phyloP scores from a whole-genome alignment of 2,888 invertebrate species.

The Patella ulyssiponensis region DNA sequence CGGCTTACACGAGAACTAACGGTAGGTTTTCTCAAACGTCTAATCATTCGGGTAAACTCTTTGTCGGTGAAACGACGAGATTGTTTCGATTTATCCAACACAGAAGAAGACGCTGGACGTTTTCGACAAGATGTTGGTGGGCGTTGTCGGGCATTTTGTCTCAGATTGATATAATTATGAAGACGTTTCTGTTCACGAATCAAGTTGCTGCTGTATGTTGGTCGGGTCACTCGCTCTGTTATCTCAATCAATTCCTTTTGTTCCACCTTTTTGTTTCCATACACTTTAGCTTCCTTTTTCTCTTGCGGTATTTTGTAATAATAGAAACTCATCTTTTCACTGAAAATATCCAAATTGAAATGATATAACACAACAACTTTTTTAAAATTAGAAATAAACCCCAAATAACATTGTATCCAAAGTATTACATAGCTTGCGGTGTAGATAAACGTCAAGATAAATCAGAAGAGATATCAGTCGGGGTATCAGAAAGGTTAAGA shows the following conservation, averaged over 20 bases:
- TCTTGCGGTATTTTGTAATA: constrained; percentile 24
- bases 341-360: no score
- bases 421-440: no score
- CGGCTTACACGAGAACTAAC: constrained; percentile 22
- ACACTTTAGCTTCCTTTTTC: constrained; percentile 16
- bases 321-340: constrained; percentile 28
- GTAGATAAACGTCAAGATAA: no score
- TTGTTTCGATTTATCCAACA: not conserved
- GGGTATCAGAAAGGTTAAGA: no score
- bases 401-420: no score
- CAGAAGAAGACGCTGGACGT: constrained; percentile 1
- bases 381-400: no score
- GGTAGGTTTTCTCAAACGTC: constrained; percentile 36
- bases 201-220: constrained; percentile 28
- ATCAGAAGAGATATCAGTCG: no score
- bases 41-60: constrained; percentile 35
- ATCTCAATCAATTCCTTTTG: constrained; percentile 27
- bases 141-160: not conserved
- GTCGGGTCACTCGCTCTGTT: constrained; percentile 28
- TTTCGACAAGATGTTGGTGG: constrained; percentile 18
- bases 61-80: constrained; percentile 24
- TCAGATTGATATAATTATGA: not conserved
- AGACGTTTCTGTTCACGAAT: not conserved
- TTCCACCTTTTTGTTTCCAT: constrained; percentile 33
- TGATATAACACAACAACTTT: no score